A percentile compares a stretch with the other conserved stretches of the same genome.
Conservation (phyloP, 2,113 vertebrate genomes). For the Antigone vipio region DNA sequence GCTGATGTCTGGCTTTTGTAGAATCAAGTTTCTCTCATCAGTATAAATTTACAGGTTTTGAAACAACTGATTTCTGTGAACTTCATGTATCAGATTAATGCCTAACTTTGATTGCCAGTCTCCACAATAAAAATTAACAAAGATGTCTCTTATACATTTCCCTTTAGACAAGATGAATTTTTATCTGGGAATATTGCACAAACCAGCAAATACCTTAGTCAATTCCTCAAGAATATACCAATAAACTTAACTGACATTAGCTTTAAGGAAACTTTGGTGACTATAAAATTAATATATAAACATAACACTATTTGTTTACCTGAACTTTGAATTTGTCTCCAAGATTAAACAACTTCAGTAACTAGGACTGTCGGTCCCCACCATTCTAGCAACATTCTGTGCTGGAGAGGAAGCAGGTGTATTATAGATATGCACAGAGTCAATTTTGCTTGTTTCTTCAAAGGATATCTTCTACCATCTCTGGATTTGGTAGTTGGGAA, state of each 20-base stretch:
- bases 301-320: background rate
- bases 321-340: background rate
- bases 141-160: background rate
- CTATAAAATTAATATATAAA: background rate
- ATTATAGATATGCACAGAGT: background rate
- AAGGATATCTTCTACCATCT: background rate
- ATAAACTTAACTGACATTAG: background rate
- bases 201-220: background rate
- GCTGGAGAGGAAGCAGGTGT: background rate
- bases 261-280: background rate
- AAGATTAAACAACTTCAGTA: background rate
- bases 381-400: background rate
- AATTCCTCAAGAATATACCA: background rate
- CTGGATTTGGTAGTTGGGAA: background rate
- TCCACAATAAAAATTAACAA: background rate
- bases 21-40: background rate
- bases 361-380: rapidly evolving
- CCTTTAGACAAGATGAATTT: background rate
- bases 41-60: background rate
- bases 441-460: background rate
- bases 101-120: background rate
- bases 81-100: background rate
- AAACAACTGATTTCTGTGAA: background rate
- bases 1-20: background rate
- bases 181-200: background rate